A percentile compares a stretch with the other conserved stretches of the same genome.
Conservation (phyloP, 2,797 vertebrate genomes). For the Argentina silus region DNA sequence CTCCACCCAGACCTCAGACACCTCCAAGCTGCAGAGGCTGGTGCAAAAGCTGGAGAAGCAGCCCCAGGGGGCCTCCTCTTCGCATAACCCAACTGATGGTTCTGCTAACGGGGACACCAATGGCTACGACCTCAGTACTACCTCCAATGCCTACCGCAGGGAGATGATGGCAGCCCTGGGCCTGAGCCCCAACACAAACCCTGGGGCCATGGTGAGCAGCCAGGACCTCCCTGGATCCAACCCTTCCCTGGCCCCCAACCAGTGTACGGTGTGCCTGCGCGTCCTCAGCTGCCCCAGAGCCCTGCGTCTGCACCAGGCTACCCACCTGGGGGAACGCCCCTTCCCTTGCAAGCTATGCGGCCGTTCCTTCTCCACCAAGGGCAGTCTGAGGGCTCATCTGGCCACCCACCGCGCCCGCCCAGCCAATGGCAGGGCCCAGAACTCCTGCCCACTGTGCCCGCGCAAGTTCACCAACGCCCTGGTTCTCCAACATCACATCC, state of each 20-base stretch:
- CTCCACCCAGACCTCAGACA: conserved; percentile 81
- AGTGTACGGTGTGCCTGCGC: conserved; percentile 89
- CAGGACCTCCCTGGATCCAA: conserved; percentile 62
- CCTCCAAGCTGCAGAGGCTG: conserved; percentile 90
- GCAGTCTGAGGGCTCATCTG: conserved; percentile 89
- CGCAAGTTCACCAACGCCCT: conserved; percentile 93
- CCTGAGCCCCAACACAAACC: conserved; percentile 71
- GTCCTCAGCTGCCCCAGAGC: conserved; percentile 90
- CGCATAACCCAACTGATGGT: conserved; percentile 43
- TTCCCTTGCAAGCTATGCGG: conserved; percentile 93
- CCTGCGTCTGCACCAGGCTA: conserved; percentile 89
- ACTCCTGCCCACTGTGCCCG: conserved; percentile 91
- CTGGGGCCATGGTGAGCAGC: conserved; percentile 42
- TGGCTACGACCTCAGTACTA: conserved; percentile 68
- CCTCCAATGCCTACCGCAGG: conserved; percentile 74
- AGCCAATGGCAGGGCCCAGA: conserved; percentile 84
- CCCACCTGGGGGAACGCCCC: conserved; percentile 89
- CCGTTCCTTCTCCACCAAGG: conserved; percentile 91
- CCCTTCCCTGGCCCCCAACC: conserved; percentile 78
- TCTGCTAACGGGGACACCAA: conserved; percentile 60
- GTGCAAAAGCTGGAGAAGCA: conserved; percentile 92
- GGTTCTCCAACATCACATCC: conserved; percentile 92
- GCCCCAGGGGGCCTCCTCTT: conserved; percentile 59
- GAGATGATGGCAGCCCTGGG: conserved; percentile 83
- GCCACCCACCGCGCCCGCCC: conserved; percentile 88